A percentile compares a stretch with the other conserved stretches of the same genome.
Evolutionary conservation across 1,140 invertebrate genomes (phyloP).

Genomic region (Drosophila seguyi): DNA sequence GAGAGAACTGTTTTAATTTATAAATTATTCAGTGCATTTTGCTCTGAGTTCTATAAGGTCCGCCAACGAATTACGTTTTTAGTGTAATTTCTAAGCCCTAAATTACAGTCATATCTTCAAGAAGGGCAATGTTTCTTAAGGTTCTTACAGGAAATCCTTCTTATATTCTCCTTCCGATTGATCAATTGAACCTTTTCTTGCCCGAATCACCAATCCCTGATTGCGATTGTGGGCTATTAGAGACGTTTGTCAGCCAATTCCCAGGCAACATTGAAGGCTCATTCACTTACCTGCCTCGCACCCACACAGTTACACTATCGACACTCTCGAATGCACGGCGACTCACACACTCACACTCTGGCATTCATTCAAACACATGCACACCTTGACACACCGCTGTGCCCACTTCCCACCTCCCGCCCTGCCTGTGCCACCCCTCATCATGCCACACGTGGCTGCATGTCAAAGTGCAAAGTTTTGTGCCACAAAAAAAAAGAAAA

Average conservation of each 20-base stretch:
- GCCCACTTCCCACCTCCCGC: background rate
- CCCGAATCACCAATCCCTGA: constrained; percentile 26
- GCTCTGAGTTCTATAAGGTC: background rate
- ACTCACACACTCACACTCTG: constrained; percentile 34
- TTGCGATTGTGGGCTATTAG: constrained; percentile 46
- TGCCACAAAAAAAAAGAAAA: constrained; percentile 51
- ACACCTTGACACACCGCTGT: constrained; percentile 8
- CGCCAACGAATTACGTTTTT: background rate
- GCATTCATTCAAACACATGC: constrained; percentile 16
- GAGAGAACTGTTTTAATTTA: background rate
- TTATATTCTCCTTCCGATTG: background rate
- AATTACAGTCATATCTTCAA: too few species aligned
- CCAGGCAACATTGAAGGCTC: constrained; percentile 51
- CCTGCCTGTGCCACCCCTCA: constrained; percentile 13
- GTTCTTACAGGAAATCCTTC: background rate
- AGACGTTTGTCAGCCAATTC: constrained; percentile 42
- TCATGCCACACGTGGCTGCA: constrained; percentile 70
- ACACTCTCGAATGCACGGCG: constrained; percentile 16
- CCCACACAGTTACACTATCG: constrained; percentile 22
- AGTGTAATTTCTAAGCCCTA: constrained; percentile 1
- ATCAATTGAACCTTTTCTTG: background rate
- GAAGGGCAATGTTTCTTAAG: background rate
- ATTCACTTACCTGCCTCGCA: constrained; percentile 43
- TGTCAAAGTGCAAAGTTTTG: constrained; percentile 81
- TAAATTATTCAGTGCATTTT: background rate